phyloP scores from a whole-genome alignment of 2,888 invertebrate species.

The Malthinus seriepunctatus region DNA sequence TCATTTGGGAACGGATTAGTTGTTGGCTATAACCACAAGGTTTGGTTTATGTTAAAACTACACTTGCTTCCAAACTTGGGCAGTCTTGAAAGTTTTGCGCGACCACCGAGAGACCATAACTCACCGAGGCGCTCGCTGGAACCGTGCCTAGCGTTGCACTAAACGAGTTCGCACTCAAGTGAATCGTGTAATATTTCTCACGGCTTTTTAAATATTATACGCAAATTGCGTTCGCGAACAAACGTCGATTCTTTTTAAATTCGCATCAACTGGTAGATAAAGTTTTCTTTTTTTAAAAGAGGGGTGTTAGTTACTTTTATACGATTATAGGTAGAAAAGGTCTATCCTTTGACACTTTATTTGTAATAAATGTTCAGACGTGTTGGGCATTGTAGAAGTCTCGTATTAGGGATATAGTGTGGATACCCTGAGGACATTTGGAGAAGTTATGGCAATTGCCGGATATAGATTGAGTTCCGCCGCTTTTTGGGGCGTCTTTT shows the following conservation, averaged over 20 bases:
- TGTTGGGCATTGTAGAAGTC: conserved; percentile 41
- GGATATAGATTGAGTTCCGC: conserved; percentile 44
- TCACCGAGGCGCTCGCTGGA: conserved; percentile 44
- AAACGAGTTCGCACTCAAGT: conserved; percentile 39
- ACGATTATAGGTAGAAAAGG: conserved; percentile 1
- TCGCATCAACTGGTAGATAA: neutral
- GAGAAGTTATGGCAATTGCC: conserved; percentile 45
- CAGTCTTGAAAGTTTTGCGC: conserved; percentile 46
- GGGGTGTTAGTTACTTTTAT: neutral
- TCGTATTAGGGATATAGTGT: conserved; percentile 39
- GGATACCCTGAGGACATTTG: conserved; percentile 37
- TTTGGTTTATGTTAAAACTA: conserved; percentile 30
- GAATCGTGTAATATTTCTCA: conserved; percentile 37
- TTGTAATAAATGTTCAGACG: conserved; percentile 43
- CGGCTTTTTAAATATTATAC: conserved; percentile 26
- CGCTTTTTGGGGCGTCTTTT: conserved; percentile 38
- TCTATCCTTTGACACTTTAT: conserved; percentile 19
- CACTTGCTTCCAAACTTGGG: conserved; percentile 45
- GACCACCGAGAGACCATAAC: conserved; percentile 50
- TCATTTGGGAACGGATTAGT: conserved; percentile 51
- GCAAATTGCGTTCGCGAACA: neutral
- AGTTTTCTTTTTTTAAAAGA: neutral
- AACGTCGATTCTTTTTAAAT: neutral
- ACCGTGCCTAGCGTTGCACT: conserved; percentile 38
- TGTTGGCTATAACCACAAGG: conserved; percentile 47